A percentile compares a stretch with the other conserved stretches of the same genome.
Evolutionary conservation across 2,113 vertebrate genomes (phyloP).

Genomic region (Poecilia latipinna): DNA sequence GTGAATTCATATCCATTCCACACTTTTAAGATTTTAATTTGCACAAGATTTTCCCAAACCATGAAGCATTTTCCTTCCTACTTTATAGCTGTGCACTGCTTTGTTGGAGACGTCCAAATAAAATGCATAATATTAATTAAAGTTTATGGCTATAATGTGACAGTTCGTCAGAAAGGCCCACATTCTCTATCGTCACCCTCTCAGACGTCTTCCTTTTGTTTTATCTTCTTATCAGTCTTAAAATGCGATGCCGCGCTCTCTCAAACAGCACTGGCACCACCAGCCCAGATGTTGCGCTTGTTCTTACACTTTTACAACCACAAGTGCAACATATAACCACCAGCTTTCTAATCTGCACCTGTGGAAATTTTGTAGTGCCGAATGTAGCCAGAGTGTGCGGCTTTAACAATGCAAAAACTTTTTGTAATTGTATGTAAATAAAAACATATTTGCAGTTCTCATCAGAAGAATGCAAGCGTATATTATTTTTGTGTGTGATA

Average conservation of each 20-base stretch:
- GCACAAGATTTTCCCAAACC: too few species aligned
- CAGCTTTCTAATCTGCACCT: not conserved
- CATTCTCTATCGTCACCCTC: not conserved
- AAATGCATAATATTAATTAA: too few species aligned
- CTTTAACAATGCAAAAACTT: not conserved
- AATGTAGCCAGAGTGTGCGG: not conserved
- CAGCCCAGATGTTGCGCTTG: too few species aligned
- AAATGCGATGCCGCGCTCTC: too few species aligned
- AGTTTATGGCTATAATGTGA: too few species aligned
- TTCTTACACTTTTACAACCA: not conserved
- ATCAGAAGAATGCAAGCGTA: too few species aligned
- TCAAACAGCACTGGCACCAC: not conserved
- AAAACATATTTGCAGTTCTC: not conserved
- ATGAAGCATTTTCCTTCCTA: not conserved
- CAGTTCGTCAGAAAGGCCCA: not conserved
- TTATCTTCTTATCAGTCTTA: not conserved
- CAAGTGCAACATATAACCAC: not conserved
- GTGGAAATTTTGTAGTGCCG: not conserved
- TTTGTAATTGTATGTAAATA: not conserved
- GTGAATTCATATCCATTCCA: too few species aligned
- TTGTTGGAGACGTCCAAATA: not conserved
- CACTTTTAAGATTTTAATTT: not conserved
- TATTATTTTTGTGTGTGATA: too few species aligned
- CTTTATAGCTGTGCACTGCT: not conserved
- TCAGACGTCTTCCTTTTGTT: not conserved